Percentiles rank a stretch among this genome's conserved stretches.
Conservation (phyloP, 2,113 vertebrate genomes). For the Glaucidium brasilianum region DNA sequence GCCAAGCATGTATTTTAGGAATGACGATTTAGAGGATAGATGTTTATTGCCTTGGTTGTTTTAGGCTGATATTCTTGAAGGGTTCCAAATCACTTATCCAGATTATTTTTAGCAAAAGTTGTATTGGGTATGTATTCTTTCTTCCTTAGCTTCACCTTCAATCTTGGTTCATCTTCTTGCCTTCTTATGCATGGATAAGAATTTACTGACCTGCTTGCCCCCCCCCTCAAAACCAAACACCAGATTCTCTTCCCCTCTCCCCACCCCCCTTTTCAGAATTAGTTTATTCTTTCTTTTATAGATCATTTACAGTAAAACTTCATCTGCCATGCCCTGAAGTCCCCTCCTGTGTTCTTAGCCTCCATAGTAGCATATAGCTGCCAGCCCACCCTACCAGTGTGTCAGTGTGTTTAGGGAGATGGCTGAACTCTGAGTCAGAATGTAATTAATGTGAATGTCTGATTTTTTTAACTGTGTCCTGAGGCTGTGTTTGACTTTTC, state of each 20-base stretch:
- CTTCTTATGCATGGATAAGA: background rate
- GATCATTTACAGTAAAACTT: background rate
- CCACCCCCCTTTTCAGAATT: rapidly evolving
- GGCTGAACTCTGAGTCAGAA: background rate
- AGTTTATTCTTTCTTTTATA: background rate
- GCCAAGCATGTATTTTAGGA: background rate
- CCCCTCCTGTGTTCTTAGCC: background rate
- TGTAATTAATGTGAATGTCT: background rate
- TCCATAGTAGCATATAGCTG: background rate
- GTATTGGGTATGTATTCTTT: background rate
- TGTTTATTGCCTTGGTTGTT: background rate
- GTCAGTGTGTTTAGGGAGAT: background rate
- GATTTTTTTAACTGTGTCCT: background rate
- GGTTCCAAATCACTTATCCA: background rate
- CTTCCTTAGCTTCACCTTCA: background rate
- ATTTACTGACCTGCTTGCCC: background rate
- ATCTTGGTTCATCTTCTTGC: background rate
- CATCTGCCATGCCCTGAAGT: background rate
- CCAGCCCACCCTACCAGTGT: background rate
- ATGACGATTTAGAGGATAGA: background rate
- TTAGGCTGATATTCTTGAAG: background rate
- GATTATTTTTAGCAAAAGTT: background rate
- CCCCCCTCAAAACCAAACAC: background rate
- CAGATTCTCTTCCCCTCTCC: rapidly evolving
- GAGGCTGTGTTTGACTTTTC: background rate